Evolutionary conservation across 2,888 invertebrate genomes (phyloP).

Genomic region (Dasypolia templi): DNA sequence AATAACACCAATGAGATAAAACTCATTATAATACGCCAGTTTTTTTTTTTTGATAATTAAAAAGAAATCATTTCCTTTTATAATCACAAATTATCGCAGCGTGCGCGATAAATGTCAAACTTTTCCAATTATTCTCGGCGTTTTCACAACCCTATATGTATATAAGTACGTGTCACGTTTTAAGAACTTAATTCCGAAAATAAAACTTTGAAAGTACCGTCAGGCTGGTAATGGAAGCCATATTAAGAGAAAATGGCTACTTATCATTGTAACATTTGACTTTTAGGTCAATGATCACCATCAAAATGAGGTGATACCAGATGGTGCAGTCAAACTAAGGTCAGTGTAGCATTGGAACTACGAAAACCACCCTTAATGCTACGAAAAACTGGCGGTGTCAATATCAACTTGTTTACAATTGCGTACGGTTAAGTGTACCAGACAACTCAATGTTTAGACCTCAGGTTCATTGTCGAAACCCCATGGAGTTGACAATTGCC

Average conservation of each 20-base stretch:
- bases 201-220: slow-evolving; percentile 23
- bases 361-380: neutral
- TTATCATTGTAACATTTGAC: slow-evolving; percentile 17
- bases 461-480: neutral
- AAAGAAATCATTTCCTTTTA: slow-evolving; percentile 4
- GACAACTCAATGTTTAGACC: neutral
- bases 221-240: slow-evolving; percentile 2
- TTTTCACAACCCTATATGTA: slow-evolving; percentile 14
- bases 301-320: neutral
- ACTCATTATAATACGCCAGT: neutral
- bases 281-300: slow-evolving; percentile 13
- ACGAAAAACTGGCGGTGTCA: neutral
- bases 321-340: neutral
- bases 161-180: neutral
- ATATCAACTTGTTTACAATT: neutral
- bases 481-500: slow-evolving; percentile 5
- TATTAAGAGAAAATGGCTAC: slow-evolving; percentile 26
- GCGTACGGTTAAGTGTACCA: neutral
- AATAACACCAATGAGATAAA: neutral
- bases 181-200: slow-evolving; percentile 25
- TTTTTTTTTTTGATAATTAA: neutral
- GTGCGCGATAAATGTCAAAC: too few relatives aligned
- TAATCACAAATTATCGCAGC: neutral
- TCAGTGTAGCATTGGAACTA: neutral
- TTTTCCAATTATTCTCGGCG: neutral